Evolutionary conservation across 92 coral and sea anemone species (phyloP), one percentile per base, ranked within the genome.

Genomic region (Diadumene lineata): DNA sequence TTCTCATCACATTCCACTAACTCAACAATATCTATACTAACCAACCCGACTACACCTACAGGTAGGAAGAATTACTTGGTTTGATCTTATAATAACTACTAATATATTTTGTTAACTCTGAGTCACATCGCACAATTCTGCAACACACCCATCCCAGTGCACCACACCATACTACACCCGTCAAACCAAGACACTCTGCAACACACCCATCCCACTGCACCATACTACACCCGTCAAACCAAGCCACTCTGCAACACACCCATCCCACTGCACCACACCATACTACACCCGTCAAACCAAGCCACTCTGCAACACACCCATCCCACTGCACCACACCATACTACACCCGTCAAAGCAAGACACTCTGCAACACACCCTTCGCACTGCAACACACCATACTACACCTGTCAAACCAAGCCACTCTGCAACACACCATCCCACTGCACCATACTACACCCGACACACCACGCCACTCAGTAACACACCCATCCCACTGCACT

Each of bases 1-100:
- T n/a, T 66, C 11, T 26, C 65, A 16, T 38, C 81, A 13, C 18
- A 62, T 66, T 34, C 64, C 55, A 33, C 56, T 50, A 75, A 74
- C 73, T 23, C 56, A 16, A 70, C 32, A 31, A 70, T 64, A 33
- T 64, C 69, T 34, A 25, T 56, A 16, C 33, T 34, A 27, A 72
- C 77, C 77, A 72, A 72, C 7, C 21, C 75, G 30, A 53, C 75
- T 31, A 48, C 11, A 6, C 50, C 50, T 13, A 56, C 50, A 72
- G 77, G 77, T 72, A 72, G 43, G 77, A 72, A 33, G 13, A 6
- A 38, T 38, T 38, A 38, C 6, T 38, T 38, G 13, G 13, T 38
- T 38, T 4, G 6, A 4, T 38, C 48, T 38, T 13, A 38, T 38
- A 38, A 13, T 13, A 38, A 6, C 6, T 13, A 38, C 48, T 13